Conservation (phyloP, 2,113 vertebrate species). For the Perognathus longimembris region DNA sequence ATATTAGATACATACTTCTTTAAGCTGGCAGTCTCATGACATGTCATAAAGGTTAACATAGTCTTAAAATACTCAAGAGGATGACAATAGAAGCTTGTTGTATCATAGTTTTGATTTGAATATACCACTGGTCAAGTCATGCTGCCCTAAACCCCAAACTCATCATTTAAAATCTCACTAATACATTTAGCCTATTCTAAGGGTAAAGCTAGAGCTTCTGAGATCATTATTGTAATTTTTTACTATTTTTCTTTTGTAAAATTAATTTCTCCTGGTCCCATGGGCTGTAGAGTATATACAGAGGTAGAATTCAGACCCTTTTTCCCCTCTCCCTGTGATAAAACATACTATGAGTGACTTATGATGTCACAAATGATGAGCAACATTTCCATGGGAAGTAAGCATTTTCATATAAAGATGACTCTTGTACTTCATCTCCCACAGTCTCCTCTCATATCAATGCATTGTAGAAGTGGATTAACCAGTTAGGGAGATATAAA, state of each 20-base stretch:
- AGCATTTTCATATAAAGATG: slow-evolving; percentile 16
- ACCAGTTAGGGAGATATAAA: slow-evolving; percentile 19
- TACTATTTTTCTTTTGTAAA: slow-evolving; percentile 59
- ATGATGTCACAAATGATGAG: background rate
- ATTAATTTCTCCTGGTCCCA: slow-evolving; percentile 27
- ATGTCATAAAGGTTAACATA: slow-evolving; percentile 71
- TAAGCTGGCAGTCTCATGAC: slow-evolving; percentile 48
- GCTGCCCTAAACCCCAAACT: slow-evolving; percentile 49
- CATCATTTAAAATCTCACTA: slow-evolving; percentile 59
- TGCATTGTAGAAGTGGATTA: slow-evolving; percentile 45
- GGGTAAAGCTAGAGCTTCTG: slow-evolving; percentile 4
- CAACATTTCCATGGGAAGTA: slow-evolving; percentile 27
- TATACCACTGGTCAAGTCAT: slow-evolving; percentile 63
- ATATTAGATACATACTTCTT: slow-evolving; percentile 57
- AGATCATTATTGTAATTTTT: slow-evolving; percentile 6
- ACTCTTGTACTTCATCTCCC: background rate
- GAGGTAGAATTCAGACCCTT: slow-evolving; percentile 52
- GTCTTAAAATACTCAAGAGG: slow-evolving; percentile 67
- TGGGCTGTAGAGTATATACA: background rate
- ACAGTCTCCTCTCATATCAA: background rate
- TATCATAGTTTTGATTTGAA: slow-evolving; percentile 56
- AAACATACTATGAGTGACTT: slow-evolving; percentile 43
- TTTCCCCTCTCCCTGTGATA: slow-evolving; percentile 23
- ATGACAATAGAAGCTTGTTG: slow-evolving; percentile 56
- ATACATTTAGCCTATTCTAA: slow-evolving; percentile 52